Evolutionary conservation across 1,140 invertebrate species (phyloP), one percentile per base, ranked within the genome.

Genomic region (Drosophila sulfurigaster): DNA sequence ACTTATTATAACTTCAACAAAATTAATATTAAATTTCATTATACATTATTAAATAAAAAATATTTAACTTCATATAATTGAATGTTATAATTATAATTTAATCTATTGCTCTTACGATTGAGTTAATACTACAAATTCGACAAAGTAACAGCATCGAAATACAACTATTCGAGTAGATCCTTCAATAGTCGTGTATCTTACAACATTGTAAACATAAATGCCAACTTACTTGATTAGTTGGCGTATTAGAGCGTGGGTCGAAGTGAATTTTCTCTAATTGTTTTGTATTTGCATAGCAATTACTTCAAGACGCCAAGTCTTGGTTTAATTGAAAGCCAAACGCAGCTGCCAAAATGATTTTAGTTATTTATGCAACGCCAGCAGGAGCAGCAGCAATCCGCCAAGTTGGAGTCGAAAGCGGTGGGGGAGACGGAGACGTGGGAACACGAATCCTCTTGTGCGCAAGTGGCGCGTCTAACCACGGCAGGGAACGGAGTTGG

Each of bases 381-480:
- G 38, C 15, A n/a, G 28, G 28, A 56, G 51, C 51, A 57, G 15
- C 28, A 56, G 51, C 51, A 57, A 38, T 5, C 20, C 30, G 38
- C 48, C 43, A 45, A 35, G 49, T 6, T 45, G 13, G 1, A 10
- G 8, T 1, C 8, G 35, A n/a, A 30, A 25, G 20, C 3, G 20
- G 3, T 25, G 20, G 4, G 20, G 0, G 20, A 4, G 49, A 0
- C 1, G 6, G 15, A 6, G 11, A 25, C n/a, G 57, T n/a, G 41
- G 41, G 0, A 20, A 15, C 2, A 10, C 25, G 57, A 67, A 66
- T 63, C 30, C 64, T 65, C 68, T 86, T 51, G 16, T 48, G 75
- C 51, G 64, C 49, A 64, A 81, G 79, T 74, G 79, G 32, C 45
- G 58, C 75, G 67, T 48, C 80, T 79, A 76, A 60, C 79, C 79